A percentile compares a stretch with the other conserved stretches of the same genome.
phyloP scores from a whole-genome alignment of 2,113 vertebrate genomes.

The Monopterus albus region DNA sequence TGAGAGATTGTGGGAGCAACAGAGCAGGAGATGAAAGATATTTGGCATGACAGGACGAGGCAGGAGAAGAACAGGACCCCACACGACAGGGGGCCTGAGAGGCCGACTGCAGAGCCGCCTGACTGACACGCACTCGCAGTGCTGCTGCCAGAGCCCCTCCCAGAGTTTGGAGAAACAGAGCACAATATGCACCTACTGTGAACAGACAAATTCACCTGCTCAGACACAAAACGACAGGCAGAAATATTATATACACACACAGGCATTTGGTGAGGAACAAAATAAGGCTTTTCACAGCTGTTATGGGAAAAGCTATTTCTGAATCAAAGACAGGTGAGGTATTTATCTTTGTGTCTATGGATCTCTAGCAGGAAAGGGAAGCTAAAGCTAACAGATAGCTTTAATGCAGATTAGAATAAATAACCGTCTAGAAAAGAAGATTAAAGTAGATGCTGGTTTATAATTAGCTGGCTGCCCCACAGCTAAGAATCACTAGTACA shows the following conservation, averaged over 20 bases:
- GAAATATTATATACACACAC: constrained; percentile 39
- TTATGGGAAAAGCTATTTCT: constrained; percentile 34
- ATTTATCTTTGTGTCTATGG: neutral
- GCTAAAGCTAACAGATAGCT: constrained; percentile 52
- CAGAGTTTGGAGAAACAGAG: constrained; percentile 50
- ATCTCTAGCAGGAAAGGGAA: constrained; percentile 11
- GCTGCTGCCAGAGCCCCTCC: constrained; percentile 60
- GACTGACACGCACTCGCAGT: constrained; percentile 67
- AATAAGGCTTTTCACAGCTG: constrained; percentile 4
- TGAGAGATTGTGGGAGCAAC: constrained; percentile 52
- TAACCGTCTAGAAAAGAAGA: constrained; percentile 65
- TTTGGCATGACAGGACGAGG: constrained; percentile 68
- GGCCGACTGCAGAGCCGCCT: constrained; percentile 64
- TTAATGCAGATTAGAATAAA: constrained; percentile 60
- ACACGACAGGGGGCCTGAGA: constrained; percentile 64
- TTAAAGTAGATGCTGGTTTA: constrained; percentile 77
- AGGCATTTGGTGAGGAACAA: constrained; percentile 5
- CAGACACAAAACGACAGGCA: constrained; percentile 47
- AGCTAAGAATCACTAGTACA: constrained; percentile 70
- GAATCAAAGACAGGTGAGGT: constrained; percentile 31
- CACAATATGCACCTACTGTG: constrained; percentile 23
- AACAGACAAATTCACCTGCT: constrained; percentile 67
- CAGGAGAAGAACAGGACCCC: constrained; percentile 69
- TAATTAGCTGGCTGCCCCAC: constrained; percentile 73
- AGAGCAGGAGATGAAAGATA: constrained; percentile 70